A percentile compares a stretch with the other conserved stretches of the same genome.
These are phyloP conservation scores for Leptodactylus fuscus DNA, from an alignment of 2,113 vertebrate species.

Conservation along the genomic window DNA sequence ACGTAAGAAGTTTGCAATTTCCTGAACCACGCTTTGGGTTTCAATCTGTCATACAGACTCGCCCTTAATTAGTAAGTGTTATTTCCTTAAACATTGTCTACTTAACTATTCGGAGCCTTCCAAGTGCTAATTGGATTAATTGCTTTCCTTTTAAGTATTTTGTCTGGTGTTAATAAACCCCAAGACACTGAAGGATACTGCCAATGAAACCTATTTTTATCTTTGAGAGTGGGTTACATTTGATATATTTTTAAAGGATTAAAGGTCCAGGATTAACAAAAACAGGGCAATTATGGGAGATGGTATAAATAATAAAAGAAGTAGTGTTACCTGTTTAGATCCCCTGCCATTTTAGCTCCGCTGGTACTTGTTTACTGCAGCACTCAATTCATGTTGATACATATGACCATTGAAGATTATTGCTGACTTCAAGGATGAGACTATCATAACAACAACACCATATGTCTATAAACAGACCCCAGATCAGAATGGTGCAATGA, in stretches of 20 bases:
- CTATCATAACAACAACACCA: no score
- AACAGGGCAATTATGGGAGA: no score
- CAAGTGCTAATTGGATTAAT: slow-evolving; percentile 16
- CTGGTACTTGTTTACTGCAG: no score
- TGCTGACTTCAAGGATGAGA: no score
- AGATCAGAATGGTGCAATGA: no score
- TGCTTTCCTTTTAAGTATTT: slow-evolving; percentile 21
- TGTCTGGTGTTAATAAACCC: background rate
- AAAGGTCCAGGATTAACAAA: no score
- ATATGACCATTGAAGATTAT: no score
- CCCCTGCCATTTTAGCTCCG: no score
- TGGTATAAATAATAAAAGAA: no score
- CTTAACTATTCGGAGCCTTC: background rate
- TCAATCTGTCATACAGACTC: background rate
- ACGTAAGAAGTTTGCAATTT: background rate
- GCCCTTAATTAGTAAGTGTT: background rate
- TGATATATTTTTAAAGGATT: background rate
- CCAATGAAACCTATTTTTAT: background rate
- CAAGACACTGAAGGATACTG: background rate
- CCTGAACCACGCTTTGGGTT: background rate
- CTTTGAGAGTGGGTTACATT: background rate
- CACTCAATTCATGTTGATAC: no score
- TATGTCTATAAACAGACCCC: no score
- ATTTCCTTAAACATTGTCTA: slow-evolving; percentile 11
- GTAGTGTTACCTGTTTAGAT: no score